Conservation (phyloP, 1,140 invertebrate genomes). For the Ceratoteleas bidentatus region DNA sequence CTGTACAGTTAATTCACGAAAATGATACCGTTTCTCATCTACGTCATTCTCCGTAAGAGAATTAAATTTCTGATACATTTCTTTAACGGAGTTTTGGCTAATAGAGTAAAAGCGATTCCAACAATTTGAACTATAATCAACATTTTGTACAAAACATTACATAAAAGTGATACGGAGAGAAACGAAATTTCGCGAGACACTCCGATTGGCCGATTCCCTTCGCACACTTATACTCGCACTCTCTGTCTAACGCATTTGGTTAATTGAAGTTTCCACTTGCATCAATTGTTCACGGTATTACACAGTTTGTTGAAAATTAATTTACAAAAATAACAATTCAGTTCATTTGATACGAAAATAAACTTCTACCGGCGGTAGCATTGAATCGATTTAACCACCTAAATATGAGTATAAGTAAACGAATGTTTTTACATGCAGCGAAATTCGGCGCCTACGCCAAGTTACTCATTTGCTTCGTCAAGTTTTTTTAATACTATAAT, state of each 20-base stretch:
- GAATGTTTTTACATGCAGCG: slow-evolving; percentile 10
- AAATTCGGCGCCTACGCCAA: slow-evolving; percentile 23
- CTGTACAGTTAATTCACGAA: too few relatives aligned
- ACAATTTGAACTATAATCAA: too few relatives aligned
- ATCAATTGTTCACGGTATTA: not conserved
- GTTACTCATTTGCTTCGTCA: not conserved
- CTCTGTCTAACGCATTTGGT: not conserved
- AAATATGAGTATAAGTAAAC: slow-evolving; percentile 9
- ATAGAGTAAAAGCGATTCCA: too few relatives aligned
- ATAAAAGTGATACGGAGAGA: too few relatives aligned
- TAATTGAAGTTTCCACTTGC: not conserved
- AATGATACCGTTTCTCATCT: too few relatives aligned
- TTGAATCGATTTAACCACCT: not conserved
- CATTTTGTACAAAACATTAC: too few relatives aligned
- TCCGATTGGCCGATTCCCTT: slow-evolving; percentile 7
- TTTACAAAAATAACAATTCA: not conserved
- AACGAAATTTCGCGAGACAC: not conserved
- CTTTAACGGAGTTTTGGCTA: too few relatives aligned
- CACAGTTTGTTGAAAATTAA: not conserved
- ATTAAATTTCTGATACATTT: too few relatives aligned
- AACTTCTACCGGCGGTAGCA: not conserved
- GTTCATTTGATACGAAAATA: slow-evolving; percentile 10
- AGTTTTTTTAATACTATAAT: slow-evolving; percentile 34
- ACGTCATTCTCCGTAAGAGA: too few relatives aligned
- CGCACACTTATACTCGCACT: too few relatives aligned